Evolutionary conservation across 2,888 invertebrate species (phyloP), one percentile per base, ranked within the genome.

Genomic region (Augiades crinisus): DNA sequence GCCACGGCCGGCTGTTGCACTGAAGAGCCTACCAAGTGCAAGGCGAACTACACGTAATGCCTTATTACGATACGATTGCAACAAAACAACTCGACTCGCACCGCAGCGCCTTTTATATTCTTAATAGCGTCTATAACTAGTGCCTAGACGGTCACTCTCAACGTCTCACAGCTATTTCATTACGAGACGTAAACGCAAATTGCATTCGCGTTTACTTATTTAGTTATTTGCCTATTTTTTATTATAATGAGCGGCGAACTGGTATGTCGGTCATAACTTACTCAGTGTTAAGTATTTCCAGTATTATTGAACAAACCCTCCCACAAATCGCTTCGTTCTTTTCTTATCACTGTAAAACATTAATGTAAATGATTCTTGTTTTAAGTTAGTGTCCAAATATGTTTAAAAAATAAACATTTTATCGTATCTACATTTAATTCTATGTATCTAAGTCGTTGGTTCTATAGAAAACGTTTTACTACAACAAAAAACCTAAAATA

Each of bases 21-120:
- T 81, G 80, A 81, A 80, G 83, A 83, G 57, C 75, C 62, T 54
- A 58, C 72, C 80, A 81, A 81, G 81, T 73, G 81, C 79, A 79
- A 81, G 78, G 80, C 63, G 65, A 80, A 72, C 78, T 59, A 63
- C 77, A 72, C 60, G 55, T 76, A 75, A 68, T 64, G 60, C 72
- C 30, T 30, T 30, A 72, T 81, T 79, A 80, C 57, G 43, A 51
- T 80, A 80, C 56, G 27, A 51, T 62, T 60, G 62, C 61, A 65
- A 58, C 59, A 58, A 60, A 59, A 59, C 56, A 31, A 57, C 53
- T 27, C 46, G 14, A 49, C 41, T 37, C 33, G 34, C 36, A 41
- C 24, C 19, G 33, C 41, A 40, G 21, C 21, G 37, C 30, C 22
- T 51, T 51, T 51, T 51, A 37, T 51, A 14, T 44, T 51, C 12